Evolutionary conservation across 2,113 vertebrate genomes (phyloP).

Genomic region (Ochotona princeps): DNA sequence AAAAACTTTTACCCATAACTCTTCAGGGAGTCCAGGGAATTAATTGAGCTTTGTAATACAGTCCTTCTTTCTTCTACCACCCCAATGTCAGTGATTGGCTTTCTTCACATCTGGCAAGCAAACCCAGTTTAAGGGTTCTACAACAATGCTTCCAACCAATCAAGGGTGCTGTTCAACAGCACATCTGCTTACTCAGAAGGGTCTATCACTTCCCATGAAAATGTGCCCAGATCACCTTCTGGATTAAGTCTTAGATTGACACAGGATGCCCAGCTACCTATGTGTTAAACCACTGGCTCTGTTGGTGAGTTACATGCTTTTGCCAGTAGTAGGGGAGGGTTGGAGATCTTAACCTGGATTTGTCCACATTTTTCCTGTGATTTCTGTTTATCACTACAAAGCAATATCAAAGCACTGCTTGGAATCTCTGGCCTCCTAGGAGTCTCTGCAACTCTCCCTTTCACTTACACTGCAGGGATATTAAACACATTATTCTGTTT

Average conservation of each 20-base stretch:
- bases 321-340: neutral
- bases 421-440: slow-evolving; percentile 64
- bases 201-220: neutral
- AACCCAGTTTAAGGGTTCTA: too few relatives aligned
- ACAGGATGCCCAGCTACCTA: neutral
- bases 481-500: slow-evolving; percentile 87
- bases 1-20: too few relatives aligned
- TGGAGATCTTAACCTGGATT: neutral
- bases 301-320: neutral
- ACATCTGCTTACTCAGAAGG: neutral
- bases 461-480: slow-evolving; percentile 78
- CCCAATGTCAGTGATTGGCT: too few relatives aligned
- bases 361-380: neutral
- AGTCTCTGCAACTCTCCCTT: slow-evolving; percentile 80
- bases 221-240: neutral
- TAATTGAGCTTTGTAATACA: too few relatives aligned
- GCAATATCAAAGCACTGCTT: slow-evolving; percentile 44
- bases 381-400: slow-evolving; percentile 59
- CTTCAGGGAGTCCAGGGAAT: too few relatives aligned
- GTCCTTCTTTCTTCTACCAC: too few relatives aligned
- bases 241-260: neutral
- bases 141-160: too few relatives aligned
- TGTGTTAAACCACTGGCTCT: neutral
- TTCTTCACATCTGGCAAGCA: too few relatives aligned
- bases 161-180: too few relatives aligned